A percentile compares a stretch with the other conserved stretches of the same genome.
Conservation (phyloP, 2,113 vertebrate species). For the Ochotona curzoniae region DNA sequence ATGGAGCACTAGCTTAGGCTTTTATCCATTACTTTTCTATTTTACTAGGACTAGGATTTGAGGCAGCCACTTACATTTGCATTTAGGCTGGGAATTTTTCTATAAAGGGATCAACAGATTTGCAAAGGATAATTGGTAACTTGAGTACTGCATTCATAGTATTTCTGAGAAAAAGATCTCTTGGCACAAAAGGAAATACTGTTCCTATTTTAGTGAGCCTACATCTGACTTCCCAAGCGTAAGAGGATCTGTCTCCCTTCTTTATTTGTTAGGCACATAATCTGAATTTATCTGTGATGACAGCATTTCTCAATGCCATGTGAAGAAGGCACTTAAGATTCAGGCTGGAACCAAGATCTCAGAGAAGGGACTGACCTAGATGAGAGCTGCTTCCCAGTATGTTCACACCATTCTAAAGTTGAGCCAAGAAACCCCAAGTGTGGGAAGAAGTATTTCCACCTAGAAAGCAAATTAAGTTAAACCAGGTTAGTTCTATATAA, state of each 20-base stretch:
- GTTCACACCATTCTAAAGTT: slow-evolving; percentile 24
- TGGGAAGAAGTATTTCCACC: background rate
- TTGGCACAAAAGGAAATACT: slow-evolving; percentile 17
- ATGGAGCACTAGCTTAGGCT: background rate
- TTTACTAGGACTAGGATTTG: background rate
- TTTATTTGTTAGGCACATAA: slow-evolving; percentile 6
- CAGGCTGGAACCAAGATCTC: background rate
- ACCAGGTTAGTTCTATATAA: background rate
- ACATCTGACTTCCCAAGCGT: background rate
- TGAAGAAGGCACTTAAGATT: background rate
- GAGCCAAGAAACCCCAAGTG: background rate
- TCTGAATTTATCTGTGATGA: background rate
- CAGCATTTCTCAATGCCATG: background rate
- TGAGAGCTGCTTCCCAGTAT: background rate
- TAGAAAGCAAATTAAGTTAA: slow-evolving; percentile 12
- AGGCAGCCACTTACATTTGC: background rate
- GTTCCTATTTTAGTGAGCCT: slow-evolving; percentile 20
- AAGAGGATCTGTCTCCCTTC: background rate
- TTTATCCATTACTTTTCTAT: background rate
- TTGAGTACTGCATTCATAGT: slow-evolving; percentile 21
- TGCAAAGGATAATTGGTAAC: slow-evolving; percentile 38
- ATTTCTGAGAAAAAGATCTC: background rate
- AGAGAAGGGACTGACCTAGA: background rate
- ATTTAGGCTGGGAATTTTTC: slow-evolving; percentile 24
- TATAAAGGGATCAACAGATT: slow-evolving; percentile 1